Evolutionary conservation across 2,113 vertebrate genomes (phyloP), one percentile per base, ranked within the genome.

Genomic region (Cercocebus atys): DNA sequence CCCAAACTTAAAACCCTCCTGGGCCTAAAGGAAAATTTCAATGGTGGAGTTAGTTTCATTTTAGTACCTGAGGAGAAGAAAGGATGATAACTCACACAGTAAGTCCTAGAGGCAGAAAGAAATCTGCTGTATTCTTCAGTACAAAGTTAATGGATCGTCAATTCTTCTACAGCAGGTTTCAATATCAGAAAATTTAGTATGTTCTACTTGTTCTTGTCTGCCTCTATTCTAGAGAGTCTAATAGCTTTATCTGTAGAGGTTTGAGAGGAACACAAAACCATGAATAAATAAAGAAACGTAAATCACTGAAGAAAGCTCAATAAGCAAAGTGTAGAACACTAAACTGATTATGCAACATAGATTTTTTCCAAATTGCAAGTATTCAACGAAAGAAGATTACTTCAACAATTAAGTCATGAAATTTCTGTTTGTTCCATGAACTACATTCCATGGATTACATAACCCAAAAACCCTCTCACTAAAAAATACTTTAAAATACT

Each of bases 1-100:
- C 18, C 10, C 10, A 52, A 85, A 64, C 0, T 9, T 45, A n/a
- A 1, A 35, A 47, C 2, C 0, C 4, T 83, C 7, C 5, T 23
- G 10, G 20, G 68, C n/a, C 35, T 68, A 16, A 32, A 27, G 64
- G 10, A 40, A 59, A 64, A n/a, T 1, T 25, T 38, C 52, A 23
- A 2, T 6, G 18, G 30, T 76, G 18, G 4, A 57, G 27, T 88
- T 32, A 50, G 18, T 80, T 55, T 22, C 8, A 40, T 47, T 76
- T 61, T 8, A 68, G 32, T 52, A 7, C 17, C 1, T 40, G 18
- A 9, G 47, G 10, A 59, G n/a, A 38, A 55, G 4, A 88, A 88
- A 73, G 20, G 27, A 72, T 13, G n/a, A 43, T 11, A 6, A 76
- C 8, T 47, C 90, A 47, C 6, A 50, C 3, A 2, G 18, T 17